These are phyloP conservation scores for Typhlichthys eigenmanni DNA, from an alignment of 2,797 vertebrate species.

Conservation along the genomic window DNA sequence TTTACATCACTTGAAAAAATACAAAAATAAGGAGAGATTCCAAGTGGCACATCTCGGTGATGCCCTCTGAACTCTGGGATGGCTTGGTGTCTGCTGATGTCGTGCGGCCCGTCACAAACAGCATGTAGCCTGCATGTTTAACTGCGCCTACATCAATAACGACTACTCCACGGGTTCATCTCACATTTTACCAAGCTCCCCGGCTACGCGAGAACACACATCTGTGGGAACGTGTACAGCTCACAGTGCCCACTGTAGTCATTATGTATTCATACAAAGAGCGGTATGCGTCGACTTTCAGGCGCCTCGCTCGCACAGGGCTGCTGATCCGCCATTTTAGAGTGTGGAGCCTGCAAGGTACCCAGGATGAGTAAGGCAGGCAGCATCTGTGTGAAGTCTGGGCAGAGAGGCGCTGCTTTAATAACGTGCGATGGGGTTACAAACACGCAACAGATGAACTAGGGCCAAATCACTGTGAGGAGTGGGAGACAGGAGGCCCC, in stretches of 20 bases:
- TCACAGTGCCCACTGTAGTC: conserved; percentile 40
- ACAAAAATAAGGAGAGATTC: conserved; percentile 51
- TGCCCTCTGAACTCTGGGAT: conserved; percentile 54
- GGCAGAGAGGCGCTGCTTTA: conserved; percentile 61
- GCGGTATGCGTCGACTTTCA: conserved; percentile 40
- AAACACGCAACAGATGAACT: conserved; percentile 74
- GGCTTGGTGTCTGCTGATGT: conserved; percentile 62
- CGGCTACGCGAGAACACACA: conserved; percentile 39
- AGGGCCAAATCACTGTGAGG: conserved; percentile 52
- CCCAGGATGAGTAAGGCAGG: conserved; percentile 53
- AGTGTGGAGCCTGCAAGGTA: conserved; percentile 57
- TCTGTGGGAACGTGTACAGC: conserved; percentile 33
- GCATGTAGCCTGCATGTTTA: conserved; percentile 36
- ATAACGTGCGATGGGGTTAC: conserved; percentile 65
- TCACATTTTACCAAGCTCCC: conserved; percentile 32
- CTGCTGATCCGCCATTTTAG: conserved; percentile 63
- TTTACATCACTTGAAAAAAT: conserved; percentile 31
- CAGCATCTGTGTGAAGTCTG: conserved; percentile 78
- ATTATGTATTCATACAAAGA: conserved; percentile 57
- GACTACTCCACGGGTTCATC: conserved; percentile 35
- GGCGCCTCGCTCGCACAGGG: conserved; percentile 43
- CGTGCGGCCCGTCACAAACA: conserved; percentile 53
- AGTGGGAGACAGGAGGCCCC: conserved; percentile 39
- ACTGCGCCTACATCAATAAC: conserved; percentile 30
- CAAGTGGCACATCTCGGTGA: conserved; percentile 61